Percentiles rank a stretch among this genome's conserved stretches.
Conservation (phyloP, 2,888 invertebrate genomes). For the Linyphia triangularis region DNA sequence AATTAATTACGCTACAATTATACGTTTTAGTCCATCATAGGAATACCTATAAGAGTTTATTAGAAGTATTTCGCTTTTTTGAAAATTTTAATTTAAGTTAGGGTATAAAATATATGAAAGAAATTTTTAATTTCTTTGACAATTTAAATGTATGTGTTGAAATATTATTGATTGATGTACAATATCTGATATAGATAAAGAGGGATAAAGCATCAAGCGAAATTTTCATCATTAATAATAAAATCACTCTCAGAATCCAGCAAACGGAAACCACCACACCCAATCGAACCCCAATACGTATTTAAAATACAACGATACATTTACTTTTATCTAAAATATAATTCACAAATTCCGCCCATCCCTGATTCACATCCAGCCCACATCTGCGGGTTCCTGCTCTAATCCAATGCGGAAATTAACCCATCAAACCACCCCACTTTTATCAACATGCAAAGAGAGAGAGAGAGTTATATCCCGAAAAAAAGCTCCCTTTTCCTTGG, state of each 20-base stretch:
- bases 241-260: background rate
- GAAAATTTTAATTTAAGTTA: too few relatives aligned
- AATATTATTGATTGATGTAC: too few relatives aligned
- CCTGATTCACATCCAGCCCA: background rate
- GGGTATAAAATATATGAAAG: too few relatives aligned
- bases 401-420: constrained; percentile 69
- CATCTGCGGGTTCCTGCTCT: background rate
- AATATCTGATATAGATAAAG: too few relatives aligned
- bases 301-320: background rate
- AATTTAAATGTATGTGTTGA: too few relatives aligned
- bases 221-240: background rate
- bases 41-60: too few relatives aligned
- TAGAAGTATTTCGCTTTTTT: too few relatives aligned
- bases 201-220: background rate
- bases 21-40: too few relatives aligned
- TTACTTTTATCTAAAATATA: background rate
- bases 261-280: background rate
- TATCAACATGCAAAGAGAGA: constrained; percentile 36
- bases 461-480: too few relatives aligned
- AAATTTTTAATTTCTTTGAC: too few relatives aligned
- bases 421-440: constrained; percentile 57
- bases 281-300: background rate
- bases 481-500: constrained; percentile 11
- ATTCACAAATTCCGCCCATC: background rate
- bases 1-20: too few relatives aligned